A percentile compares a stretch with the other conserved stretches of the same genome.
phyloP scores from a whole-genome alignment of 2,113 vertebrate species.

The Hypanus sabinus region DNA sequence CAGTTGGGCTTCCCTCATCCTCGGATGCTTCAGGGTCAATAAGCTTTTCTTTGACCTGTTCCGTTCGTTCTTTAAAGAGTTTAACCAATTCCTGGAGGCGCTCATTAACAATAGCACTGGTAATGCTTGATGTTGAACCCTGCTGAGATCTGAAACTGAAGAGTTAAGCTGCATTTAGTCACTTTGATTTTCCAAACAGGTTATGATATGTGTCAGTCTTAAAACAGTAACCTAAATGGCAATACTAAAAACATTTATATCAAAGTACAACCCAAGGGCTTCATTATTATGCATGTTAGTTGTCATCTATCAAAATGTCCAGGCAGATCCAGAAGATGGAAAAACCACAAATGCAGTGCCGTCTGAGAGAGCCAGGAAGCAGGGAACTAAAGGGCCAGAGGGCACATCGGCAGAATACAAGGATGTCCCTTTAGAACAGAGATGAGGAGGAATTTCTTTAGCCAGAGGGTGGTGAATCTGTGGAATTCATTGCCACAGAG shows the following conservation, averaged over 20 bases:
- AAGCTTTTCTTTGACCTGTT: constrained; percentile 75
- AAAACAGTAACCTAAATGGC: neutral
- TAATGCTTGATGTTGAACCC: constrained; percentile 60
- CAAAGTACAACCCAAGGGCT: neutral
- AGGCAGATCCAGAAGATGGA: too few species aligned
- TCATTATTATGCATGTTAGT: neutral
- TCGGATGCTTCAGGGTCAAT: constrained; percentile 74
- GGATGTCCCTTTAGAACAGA: too few species aligned
- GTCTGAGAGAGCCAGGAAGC: too few species aligned
- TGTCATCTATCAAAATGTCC: too few species aligned
- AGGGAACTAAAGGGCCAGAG: too few species aligned
- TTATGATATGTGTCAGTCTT: neutral
- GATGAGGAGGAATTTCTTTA: too few species aligned
- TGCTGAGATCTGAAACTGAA: constrained; percentile 60
- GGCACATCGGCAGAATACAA: too few species aligned
- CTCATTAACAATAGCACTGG: constrained; percentile 60
- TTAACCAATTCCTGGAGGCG: constrained; percentile 77
- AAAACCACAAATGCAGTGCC: too few species aligned
- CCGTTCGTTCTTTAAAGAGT: constrained; percentile 78
- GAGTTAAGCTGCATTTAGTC: neutral
- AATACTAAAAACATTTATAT: neutral
- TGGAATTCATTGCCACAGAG: too few species aligned
- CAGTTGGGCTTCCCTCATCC: constrained; percentile 69
- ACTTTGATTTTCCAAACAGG: neutral
- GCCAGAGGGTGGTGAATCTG: too few species aligned